A percentile compares a stretch with the other conserved stretches of the same genome.
Evolutionary conservation across 2,888 invertebrate genomes (phyloP).

Genomic region (Cosmorhoe ocellata): DNA sequence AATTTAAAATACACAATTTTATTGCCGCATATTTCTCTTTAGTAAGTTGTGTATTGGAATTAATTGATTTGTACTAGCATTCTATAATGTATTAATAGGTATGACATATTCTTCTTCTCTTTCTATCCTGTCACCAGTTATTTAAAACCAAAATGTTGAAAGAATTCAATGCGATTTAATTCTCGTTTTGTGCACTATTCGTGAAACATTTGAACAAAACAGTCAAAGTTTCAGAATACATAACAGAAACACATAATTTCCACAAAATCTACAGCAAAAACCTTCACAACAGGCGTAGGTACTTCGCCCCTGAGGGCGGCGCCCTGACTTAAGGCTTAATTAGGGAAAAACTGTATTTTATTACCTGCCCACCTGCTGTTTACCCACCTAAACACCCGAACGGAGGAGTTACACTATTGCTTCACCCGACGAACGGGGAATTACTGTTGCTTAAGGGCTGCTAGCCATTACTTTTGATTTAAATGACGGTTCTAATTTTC

Average conservation of each 20-base stretch:
- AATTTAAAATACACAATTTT: too few relatives aligned
- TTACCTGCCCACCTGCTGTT: constrained; percentile 63
- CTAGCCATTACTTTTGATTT: constrained; percentile 24
- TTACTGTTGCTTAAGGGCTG: constrained; percentile 20
- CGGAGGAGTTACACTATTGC: constrained; percentile 30
- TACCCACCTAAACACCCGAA: constrained; percentile 44
- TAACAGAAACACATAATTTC: constrained; percentile 6
- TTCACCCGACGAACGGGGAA: constrained; percentile 19
- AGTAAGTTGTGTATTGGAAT: too few relatives aligned
- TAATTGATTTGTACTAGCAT: too few relatives aligned
- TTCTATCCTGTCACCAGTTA: too few relatives aligned
- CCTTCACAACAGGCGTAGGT: constrained; percentile 11
- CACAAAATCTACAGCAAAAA: constrained; percentile 12
- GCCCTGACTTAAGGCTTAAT: constrained; percentile 73
- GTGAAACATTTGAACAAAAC: neutral
- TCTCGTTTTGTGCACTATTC: too few relatives aligned
- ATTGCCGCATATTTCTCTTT: too few relatives aligned
- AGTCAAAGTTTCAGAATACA: neutral
- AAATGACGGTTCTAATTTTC: constrained; percentile 8
- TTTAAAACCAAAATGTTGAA: too few relatives aligned
- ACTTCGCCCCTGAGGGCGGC: constrained; percentile 32
- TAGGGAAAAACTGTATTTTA: constrained; percentile 80
- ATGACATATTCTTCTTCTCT: too few relatives aligned
- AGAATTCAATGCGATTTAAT: too few relatives aligned
- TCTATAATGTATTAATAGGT: too few relatives aligned